phyloP scores from a whole-genome alignment of 53 echinoderm and acorn worm species.

The Antedon mediterranea region DNA sequence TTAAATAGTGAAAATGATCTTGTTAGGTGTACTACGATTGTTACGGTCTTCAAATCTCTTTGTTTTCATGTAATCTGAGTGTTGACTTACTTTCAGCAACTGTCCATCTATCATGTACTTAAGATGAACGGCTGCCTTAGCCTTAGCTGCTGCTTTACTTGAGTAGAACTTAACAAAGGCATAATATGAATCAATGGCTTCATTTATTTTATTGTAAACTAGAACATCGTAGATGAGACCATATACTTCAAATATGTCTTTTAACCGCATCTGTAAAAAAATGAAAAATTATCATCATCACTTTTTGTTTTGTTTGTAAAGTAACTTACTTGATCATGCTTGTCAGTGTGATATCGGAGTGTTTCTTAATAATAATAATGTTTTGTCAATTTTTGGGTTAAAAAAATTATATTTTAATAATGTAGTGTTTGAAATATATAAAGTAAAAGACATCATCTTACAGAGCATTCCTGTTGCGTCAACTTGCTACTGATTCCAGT shows the following conservation, averaged over 20 bases:
- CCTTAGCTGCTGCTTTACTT: conserved; percentile 20
- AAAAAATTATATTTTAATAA: no score
- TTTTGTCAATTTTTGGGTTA: no score
- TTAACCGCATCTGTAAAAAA: conserved; percentile 23
- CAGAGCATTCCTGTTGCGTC: conserved; percentile 11
- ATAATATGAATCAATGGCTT: conserved; percentile 7
- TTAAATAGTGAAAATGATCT: no score
- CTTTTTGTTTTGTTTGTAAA: no score
- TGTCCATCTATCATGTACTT: conserved; percentile 42
- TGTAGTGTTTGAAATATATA: no score
- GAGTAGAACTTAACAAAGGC: conserved; percentile 67
- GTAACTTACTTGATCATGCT: no score
- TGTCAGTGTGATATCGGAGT: no score
- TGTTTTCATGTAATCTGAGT: no score
- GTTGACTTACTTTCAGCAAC: conserved; percentile 29
- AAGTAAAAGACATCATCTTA: no score
- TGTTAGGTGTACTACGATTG: no score
- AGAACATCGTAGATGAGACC: conserved; percentile 45
- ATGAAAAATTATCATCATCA: neutral
- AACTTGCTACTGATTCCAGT: conserved; percentile 30
- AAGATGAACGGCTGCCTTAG: conserved; percentile 14
- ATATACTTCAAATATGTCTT: conserved; percentile 33
- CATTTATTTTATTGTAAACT: neutral
- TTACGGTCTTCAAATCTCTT: no score
- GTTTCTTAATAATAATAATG: no score